These are phyloP conservation scores for Zosterops borbonicus DNA, from an alignment of 2,113 vertebrate species.

Conservation along the genomic window DNA sequence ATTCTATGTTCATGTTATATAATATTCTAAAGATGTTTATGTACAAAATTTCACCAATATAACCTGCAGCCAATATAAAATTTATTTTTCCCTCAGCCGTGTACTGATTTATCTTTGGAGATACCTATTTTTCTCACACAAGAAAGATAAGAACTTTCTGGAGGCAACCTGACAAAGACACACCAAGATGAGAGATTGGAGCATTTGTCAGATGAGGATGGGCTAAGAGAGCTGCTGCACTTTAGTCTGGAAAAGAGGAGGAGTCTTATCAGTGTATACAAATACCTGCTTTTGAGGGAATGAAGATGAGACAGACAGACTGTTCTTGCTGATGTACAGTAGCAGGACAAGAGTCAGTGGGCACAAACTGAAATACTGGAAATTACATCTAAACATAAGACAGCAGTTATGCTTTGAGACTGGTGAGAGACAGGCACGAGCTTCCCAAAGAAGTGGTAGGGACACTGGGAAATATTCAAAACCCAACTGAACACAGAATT, in stretches of 20 bases:
- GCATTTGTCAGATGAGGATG: not conserved
- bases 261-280: not conserved
- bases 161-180: not conserved
- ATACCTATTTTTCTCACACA: not conserved
- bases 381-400: not conserved
- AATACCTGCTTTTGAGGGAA: not conserved
- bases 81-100: not conserved
- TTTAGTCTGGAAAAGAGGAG: not conserved
- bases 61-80: not conserved
- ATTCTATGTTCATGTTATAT: not conserved
- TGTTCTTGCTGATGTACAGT: not conserved
- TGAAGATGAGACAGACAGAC: not conserved
- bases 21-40: not conserved
- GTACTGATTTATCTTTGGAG: not conserved
- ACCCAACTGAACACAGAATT: accelerated
- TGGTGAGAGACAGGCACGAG: not conserved
- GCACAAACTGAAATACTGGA: not conserved
- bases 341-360: not conserved
- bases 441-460: not conserved
- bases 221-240: not conserved
- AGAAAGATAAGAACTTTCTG: not conserved
- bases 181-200: not conserved
- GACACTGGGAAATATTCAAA: not conserved
- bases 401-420: not conserved
- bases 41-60: not conserved